phyloP scores from a whole-genome alignment of 2,113 vertebrate genomes.

The Acanthisitta chloris region DNA sequence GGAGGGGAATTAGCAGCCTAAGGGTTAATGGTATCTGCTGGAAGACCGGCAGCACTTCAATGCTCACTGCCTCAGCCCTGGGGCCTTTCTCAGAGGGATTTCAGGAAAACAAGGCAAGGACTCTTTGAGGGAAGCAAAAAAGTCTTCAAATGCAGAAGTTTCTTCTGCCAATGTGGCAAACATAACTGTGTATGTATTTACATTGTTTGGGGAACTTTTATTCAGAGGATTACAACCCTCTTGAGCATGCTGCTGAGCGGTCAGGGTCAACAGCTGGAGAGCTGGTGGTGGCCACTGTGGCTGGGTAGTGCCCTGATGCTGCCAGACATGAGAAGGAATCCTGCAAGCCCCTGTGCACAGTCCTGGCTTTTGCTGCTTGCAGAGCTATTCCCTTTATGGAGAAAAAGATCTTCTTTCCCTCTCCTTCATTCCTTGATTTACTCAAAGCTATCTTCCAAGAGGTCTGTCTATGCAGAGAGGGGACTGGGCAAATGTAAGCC shows the following conservation, averaged over 20 bases:
- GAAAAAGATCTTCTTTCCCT: background rate
- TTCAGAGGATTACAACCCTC: background rate
- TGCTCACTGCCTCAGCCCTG: background rate
- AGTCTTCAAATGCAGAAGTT: background rate
- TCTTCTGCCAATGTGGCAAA: background rate
- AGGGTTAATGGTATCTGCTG: conserved; percentile 1
- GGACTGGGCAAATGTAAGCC: background rate
- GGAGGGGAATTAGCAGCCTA: background rate
- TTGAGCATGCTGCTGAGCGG: background rate
- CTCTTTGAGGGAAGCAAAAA: conserved; percentile 10
- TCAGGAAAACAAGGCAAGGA: conserved; percentile 8
- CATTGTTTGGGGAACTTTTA: background rate
- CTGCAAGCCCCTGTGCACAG: background rate
- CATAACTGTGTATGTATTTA: background rate
- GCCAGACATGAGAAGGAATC: background rate
- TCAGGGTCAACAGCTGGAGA: background rate
- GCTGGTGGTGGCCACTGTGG: background rate
- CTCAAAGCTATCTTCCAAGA: background rate
- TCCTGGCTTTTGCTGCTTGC: background rate
- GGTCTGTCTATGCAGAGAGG: background rate
- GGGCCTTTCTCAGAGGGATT: background rate
- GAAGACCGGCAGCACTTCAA: background rate
- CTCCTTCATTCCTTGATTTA: background rate
- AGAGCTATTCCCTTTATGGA: background rate
- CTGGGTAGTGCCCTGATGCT: background rate